A percentile compares a stretch with the other conserved stretches of the same genome.
Conservation (phyloP, 2,888 invertebrate genomes). For the Eilema griseolum region DNA sequence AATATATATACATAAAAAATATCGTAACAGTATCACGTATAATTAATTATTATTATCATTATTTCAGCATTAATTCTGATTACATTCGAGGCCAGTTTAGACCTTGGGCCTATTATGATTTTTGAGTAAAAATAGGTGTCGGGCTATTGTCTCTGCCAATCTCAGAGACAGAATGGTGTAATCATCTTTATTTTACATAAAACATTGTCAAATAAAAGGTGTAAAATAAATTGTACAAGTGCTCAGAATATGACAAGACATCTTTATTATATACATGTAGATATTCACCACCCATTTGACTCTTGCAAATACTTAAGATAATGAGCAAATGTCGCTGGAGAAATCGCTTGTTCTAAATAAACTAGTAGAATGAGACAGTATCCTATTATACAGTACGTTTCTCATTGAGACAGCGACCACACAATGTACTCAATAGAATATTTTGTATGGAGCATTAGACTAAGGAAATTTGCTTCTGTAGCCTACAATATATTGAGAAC, state of each 20-base stretch:
- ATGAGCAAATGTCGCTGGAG: conserved; percentile 22
- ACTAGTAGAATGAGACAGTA: conserved; percentile 22
- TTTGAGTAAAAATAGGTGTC: too few species aligned
- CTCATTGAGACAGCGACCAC: conserved; percentile 21
- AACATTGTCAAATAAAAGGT: too few species aligned
- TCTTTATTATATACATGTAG: not conserved
- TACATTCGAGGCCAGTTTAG: too few species aligned
- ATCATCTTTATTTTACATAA: too few species aligned
- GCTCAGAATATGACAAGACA: not conserved
- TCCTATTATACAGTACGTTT: conserved; percentile 25
- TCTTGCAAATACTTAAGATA: conserved; percentile 11
- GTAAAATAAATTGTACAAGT: too few species aligned
- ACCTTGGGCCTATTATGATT: too few species aligned
- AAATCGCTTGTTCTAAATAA: conserved; percentile 46
- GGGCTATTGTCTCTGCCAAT: too few species aligned
- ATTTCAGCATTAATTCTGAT: too few species aligned
- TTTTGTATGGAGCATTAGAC: conserved; percentile 42
- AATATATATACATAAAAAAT: too few species aligned
- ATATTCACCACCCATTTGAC: not conserved
- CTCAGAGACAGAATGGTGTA: too few species aligned
- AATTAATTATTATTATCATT: too few species aligned
- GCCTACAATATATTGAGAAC: conserved; percentile 36
- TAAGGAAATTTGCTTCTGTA: conserved; percentile 20
- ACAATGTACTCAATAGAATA: conserved; percentile 46
- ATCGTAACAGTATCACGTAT: too few species aligned